Conservation (phyloP, 2,797 vertebrate genomes). For the Tangara arthus region DNA sequence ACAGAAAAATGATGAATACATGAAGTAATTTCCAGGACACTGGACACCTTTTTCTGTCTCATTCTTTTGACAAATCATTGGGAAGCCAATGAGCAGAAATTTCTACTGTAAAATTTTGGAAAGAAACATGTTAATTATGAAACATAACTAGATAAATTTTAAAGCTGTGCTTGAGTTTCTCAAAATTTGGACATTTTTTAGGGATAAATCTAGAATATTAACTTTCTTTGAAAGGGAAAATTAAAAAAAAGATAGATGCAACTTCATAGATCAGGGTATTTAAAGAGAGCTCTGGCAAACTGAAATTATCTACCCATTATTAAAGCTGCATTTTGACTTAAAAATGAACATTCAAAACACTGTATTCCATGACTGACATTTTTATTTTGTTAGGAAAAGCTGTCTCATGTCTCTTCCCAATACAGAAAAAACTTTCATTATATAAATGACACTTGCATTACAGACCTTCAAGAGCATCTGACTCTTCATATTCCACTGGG, state of each 20-base stretch:
- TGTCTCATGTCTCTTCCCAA: neutral
- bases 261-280: neutral
- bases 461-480: neutral
- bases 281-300: neutral
- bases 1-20: neutral
- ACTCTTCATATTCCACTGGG: neutral
- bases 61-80: neutral
- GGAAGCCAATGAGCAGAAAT: neutral
- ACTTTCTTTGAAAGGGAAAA: neutral
- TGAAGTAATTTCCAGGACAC: neutral
- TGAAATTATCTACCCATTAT: neutral
- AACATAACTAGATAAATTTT: neutral
- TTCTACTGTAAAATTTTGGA: neutral
- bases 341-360: neutral
- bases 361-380: neutral
- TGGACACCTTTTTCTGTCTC: neutral
- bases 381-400: neutral
- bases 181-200: neutral
- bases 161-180: neutral
- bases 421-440: neutral
- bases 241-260: neutral
- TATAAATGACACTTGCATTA: neutral
- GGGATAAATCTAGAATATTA: neutral
- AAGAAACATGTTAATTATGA: neutral
- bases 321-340: neutral